Base-by-base conservation (phyloP, 2,888 invertebrate species). In the Apamea sordens region DNA sequence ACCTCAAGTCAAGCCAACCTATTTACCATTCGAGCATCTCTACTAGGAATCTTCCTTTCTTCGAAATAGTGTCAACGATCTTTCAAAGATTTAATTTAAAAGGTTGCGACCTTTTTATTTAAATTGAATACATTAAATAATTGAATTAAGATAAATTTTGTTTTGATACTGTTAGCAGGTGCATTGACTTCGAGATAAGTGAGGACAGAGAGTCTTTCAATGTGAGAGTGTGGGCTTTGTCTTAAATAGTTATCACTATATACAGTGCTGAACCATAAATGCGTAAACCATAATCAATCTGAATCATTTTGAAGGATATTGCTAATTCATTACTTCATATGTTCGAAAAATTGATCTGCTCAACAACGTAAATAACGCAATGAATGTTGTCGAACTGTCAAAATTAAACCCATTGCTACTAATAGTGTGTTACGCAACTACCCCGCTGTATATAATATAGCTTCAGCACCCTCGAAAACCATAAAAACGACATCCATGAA, bases 91-190 rank as follows among this genome's bases (percentile, higher is more conserved):
- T 72, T 36, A 64, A 83, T 79, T 67, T 15, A 53, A 50, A 84
- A 83, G 28, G 67, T 74, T 67, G 0, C 59, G 77, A 82, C 68
- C 64, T 65, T n/a, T 32, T 83, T 83, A 83, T 32, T 71, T 82
- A 41, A 83, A 84, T 84, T 71, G 36, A 56, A 59, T 56, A 36
- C 18, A n/a, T 36, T 82, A 61, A 73, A 79, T 74, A 83, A 83
- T 84, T 83, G 41, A 83, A 84, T 79, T 75, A 79, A 74, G 70
- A 83, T 79, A 83, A 63, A n/a, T 15, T 67, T 59, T 59, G 41
- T 74, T 71, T 5, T 56, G 68, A 32, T 77, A 2, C 15, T 21
- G 21, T 11, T 6, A 32, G 28, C 44, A 18, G 47, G 83, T 70
- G 59, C 84, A 72, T 44, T 84, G 84, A 84, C 84, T 50, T 71